Conservation (phyloP, 2,797 vertebrate genomes). For the Gila robusta region DNA sequence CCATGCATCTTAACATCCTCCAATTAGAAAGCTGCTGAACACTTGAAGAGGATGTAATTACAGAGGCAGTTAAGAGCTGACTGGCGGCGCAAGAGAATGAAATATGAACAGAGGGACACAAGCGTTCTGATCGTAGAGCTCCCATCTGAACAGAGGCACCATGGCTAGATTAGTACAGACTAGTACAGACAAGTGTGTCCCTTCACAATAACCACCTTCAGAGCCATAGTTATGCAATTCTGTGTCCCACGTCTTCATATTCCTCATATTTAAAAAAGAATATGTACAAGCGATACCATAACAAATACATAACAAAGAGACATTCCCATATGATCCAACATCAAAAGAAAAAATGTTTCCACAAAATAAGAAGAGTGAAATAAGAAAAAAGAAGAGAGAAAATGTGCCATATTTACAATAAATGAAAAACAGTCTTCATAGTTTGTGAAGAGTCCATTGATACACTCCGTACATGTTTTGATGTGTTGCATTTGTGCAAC, state of each 20-base stretch:
- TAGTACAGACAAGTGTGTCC: not conserved
- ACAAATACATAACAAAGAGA: not conserved
- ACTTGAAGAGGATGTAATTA: constrained; percentile 67
- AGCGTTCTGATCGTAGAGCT: not conserved
- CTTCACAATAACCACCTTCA: not conserved
- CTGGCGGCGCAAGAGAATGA: constrained; percentile 59
- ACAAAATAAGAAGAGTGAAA: not conserved
- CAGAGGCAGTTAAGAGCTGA: constrained; percentile 64
- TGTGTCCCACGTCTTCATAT: not conserved
- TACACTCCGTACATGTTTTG: no score
- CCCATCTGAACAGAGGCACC: not conserved
- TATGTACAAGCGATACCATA: not conserved
- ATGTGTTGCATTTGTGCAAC: no score
- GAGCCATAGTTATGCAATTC: not conserved
- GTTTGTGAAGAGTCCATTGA: no score
- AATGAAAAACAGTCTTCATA: no score
- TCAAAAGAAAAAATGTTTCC: not conserved
- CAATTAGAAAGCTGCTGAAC: constrained; percentile 62
- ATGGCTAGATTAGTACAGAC: not conserved
- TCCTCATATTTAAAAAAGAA: not conserved
- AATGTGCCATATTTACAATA: not conserved
- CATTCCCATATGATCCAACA: not conserved
- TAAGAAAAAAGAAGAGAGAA: no score
- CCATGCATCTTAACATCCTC: constrained; percentile 62
- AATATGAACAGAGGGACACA: constrained; percentile 48